Evolutionary conservation across 2,113 vertebrate genomes (phyloP).

Genomic region (Connochaetes taurinus): DNA sequence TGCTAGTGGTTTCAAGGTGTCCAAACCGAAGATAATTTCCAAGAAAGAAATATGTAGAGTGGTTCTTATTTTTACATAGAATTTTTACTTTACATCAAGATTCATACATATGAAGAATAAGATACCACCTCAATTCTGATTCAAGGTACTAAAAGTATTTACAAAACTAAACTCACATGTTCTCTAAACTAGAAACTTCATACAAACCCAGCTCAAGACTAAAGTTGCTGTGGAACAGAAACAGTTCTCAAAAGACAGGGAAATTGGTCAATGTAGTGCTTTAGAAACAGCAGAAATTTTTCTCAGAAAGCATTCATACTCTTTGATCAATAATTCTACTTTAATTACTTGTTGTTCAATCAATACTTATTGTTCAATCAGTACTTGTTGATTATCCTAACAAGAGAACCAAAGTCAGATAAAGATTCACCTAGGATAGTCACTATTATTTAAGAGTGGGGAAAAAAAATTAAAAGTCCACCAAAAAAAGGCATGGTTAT

Average conservation of each 20-base stretch:
- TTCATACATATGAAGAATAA: not conserved
- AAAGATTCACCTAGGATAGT: not conserved
- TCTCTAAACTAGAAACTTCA: slow-evolving; percentile 4
- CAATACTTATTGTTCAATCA: not conserved
- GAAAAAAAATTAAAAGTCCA: not conserved
- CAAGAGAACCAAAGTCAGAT: not conserved
- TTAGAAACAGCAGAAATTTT: not conserved
- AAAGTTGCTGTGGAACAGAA: not conserved
- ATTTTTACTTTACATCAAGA: not conserved
- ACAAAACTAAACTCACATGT: not conserved
- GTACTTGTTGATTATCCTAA: not conserved
- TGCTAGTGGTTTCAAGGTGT: not conserved
- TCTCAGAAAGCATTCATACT: not conserved
- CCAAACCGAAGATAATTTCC: not conserved
- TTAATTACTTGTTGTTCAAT: not conserved
- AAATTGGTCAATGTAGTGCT: not conserved
- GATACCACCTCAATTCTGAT: not conserved
- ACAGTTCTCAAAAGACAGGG: not conserved
- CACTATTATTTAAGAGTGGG: not conserved
- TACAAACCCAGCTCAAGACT: not conserved
- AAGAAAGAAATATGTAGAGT: not conserved
- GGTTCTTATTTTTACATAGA: not conserved
- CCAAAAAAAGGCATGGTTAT: not conserved
- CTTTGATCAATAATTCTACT: not conserved
- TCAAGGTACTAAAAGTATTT: not conserved